Evolutionary conservation across 1,140 invertebrate species (phyloP).

Genomic region (Plectus sambesii): DNA sequence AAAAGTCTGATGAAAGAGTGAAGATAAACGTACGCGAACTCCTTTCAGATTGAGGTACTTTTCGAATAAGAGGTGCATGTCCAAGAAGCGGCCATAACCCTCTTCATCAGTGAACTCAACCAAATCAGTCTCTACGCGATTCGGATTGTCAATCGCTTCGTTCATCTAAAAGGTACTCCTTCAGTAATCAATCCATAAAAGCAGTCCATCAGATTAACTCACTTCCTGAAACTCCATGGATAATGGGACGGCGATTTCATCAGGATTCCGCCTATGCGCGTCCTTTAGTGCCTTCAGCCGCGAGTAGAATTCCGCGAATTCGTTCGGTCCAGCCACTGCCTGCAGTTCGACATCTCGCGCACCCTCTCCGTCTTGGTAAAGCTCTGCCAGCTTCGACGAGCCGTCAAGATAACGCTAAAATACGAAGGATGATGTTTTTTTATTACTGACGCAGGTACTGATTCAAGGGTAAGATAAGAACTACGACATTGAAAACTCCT

Average conservation of each 20-base stretch:
- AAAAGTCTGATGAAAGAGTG: not conserved
- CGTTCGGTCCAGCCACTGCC: constrained; percentile 85
- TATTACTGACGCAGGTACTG: too few relatives aligned
- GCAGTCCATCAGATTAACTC: constrained; percentile 11
- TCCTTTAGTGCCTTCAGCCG: constrained; percentile 86
- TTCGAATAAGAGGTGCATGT: constrained; percentile 92
- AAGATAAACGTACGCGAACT: constrained; percentile 59
- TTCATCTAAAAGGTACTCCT: too few relatives aligned
- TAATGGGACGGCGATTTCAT: constrained; percentile 59
- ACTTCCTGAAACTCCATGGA: constrained; percentile 33
- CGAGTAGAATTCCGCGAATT: constrained; percentile 92
- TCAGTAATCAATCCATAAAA: constrained; percentile 9
- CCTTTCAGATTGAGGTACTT: constrained; percentile 94
- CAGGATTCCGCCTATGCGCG: constrained; percentile 86
- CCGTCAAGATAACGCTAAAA: constrained; percentile 70
- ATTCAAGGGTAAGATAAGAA: too few relatives aligned
- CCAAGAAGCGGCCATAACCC: constrained; percentile 95
- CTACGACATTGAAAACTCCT: too few relatives aligned
- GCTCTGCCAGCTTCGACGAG: constrained; percentile 68
- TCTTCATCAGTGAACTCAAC: constrained; percentile 99
- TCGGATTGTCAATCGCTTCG: constrained; percentile 39
- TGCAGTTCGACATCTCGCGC: constrained; percentile 67
- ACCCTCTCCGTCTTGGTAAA: constrained; percentile 73
- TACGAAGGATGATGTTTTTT: constrained; percentile 19
- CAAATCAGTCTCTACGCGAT: constrained; percentile 36